Base-by-base conservation (phyloP, 2,113 vertebrate genomes). In the Plectropomus leopardus region DNA sequence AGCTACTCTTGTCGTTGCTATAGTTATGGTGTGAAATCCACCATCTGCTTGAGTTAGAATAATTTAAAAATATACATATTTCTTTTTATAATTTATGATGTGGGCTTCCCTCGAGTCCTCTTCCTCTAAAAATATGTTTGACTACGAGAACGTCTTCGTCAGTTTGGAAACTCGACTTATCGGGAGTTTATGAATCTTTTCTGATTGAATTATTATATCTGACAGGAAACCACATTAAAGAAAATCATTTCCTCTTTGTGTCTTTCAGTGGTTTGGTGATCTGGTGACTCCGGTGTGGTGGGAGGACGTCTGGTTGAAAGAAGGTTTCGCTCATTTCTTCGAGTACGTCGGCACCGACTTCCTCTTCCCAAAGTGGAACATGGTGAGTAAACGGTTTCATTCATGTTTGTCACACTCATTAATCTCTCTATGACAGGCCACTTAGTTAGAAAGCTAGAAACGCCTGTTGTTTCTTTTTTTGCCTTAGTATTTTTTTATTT, bases 271-370 rank as follows among this genome's bases (percentile, higher is more conserved):
- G 98, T 99, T 99, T 80, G 98, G 98, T 64, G 98, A 99, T 76
- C 96, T 99, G 40, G 98, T 99, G 89, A 99, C 98, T 17, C 98
- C 98, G 0, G 96, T 97, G 24, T 99, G 98, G 98, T 99, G 98
- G 98, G 98, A 99, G 89, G 98, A 99, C 50, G 98, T 99, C 30
- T 99, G 98, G 98, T 72, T 99, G 34, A 99, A 99, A 75, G 98
- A 99, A 94, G 98, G 98, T 3, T 99, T 99, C 71, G 98, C 98
- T 90, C 98, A 99, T 86, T 99, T 96, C 93, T 99, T 99, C 67
- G 98, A 99, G 91, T 99, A 98, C 86, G 94, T 99, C 23, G 98
- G 98, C 11, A 97, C 98, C 2, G 98, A 99, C 92, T 99, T 97
- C 92, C 98, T 99, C 87, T 99, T 99, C 78, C 98, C 98, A 16